Evolutionary conservation across 2,888 invertebrate species (phyloP).

Genomic region (Caenorhabditis sinica): DNA sequence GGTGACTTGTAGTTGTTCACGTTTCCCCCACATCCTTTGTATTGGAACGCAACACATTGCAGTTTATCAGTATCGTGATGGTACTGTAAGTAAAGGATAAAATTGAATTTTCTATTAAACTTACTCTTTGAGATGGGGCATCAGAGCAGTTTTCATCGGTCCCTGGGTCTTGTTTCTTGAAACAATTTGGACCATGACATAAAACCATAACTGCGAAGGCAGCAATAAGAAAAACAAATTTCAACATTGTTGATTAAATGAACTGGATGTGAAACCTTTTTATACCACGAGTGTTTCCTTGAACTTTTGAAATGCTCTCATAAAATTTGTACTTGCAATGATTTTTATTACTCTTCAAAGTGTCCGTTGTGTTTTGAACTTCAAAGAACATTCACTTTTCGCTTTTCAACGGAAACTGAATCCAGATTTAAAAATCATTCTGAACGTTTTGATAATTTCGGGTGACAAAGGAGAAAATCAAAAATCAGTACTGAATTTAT

Average conservation of each 20-base stretch:
- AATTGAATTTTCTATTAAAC: not conserved
- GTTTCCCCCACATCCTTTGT: slow-evolving; percentile 42
- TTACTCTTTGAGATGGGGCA: not conserved
- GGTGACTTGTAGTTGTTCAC: slow-evolving; percentile 39
- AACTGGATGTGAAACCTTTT: not conserved
- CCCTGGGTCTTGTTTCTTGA: not conserved
- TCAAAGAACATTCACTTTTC: no score
- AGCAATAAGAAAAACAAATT: not conserved
- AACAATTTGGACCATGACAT: not conserved
- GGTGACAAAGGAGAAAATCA: no score
- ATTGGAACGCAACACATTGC: slow-evolving; percentile 40
- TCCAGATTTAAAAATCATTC: no score
- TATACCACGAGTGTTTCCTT: not conserved
- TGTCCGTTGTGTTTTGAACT: no score
- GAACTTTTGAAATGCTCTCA: not conserved
- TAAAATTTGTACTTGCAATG: no score
- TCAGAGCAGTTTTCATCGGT: not conserved
- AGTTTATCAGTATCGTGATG: slow-evolving; percentile 31
- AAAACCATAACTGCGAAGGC: not conserved
- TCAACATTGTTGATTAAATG: not conserved
- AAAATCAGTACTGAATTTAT: no score
- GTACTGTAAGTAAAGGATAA: slow-evolving; percentile 17
- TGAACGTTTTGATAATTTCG: no score
- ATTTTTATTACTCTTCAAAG: no score
- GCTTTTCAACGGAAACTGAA: no score